phyloP scores from a whole-genome alignment of 2,888 invertebrate species.

The Meta bourneti region DNA sequence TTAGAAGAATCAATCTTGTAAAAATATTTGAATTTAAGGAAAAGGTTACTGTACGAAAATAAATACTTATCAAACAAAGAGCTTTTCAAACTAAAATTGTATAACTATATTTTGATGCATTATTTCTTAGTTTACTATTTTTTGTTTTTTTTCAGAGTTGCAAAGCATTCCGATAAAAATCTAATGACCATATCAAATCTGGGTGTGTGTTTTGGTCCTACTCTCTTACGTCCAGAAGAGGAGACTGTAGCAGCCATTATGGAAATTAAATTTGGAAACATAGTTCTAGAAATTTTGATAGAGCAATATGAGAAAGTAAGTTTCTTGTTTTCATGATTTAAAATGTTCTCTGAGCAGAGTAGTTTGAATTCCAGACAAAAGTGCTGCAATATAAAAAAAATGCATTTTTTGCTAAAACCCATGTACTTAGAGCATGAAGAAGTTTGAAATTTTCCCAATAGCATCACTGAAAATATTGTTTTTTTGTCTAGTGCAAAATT shows the following conservation, averaged over 20 bases:
- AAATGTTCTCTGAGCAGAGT: neutral
- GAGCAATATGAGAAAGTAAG: slow-evolving; percentile 88
- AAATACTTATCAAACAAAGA: too few species aligned
- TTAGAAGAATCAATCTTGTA: too few species aligned
- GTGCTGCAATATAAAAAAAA: too few species aligned
- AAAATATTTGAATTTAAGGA: too few species aligned
- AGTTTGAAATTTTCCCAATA: too few species aligned
- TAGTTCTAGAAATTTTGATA: slow-evolving; percentile 97
- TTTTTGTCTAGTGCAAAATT: too few species aligned
- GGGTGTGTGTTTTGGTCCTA: slow-evolving; percentile 98
- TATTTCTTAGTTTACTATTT: neutral
- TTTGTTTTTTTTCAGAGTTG: slow-evolving; percentile 85
- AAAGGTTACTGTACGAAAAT: too few species aligned
- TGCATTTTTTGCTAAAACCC: too few species aligned
- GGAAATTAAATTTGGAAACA: slow-evolving; percentile 99
- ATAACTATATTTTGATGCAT: too few species aligned
- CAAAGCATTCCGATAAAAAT: slow-evolving; percentile 91
- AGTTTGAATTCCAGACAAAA: neutral
- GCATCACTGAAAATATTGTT: too few species aligned
- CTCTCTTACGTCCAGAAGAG: slow-evolving; percentile 94
- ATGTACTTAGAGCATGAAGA: too few species aligned
- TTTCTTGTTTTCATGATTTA: neutral
- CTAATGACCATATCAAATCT: slow-evolving; percentile 98
- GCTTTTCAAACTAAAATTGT: too few species aligned
- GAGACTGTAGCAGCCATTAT: slow-evolving; percentile 99